Conservation (phyloP, 2,113 vertebrate species). For the Arothron firmamentum region DNA sequence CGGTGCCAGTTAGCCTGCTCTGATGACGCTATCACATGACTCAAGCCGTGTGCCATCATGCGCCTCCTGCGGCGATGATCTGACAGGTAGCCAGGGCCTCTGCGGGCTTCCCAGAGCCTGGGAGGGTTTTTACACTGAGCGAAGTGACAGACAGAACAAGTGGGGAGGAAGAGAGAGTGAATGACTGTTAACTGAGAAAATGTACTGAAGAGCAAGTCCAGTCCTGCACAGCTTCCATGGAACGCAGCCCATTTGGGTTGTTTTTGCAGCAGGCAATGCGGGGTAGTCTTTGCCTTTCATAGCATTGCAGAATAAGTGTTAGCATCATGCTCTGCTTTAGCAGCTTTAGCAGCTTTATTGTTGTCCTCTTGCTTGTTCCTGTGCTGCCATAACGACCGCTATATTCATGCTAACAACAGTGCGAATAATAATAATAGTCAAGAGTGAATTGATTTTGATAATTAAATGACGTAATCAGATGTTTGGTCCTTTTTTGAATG, state of each 20-base stretch:
- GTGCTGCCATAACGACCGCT: too few relatives aligned
- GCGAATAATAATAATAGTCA: too few relatives aligned
- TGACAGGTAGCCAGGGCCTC: conserved; percentile 51
- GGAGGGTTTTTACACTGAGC: conserved; percentile 18
- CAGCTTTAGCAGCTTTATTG: too few relatives aligned
- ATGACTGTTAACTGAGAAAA: conserved; percentile 8
- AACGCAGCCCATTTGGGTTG: neutral
- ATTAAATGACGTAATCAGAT: too few relatives aligned
- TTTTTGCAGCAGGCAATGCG: too few relatives aligned
- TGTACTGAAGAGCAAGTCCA: conserved; percentile 1
- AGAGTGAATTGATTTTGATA: too few relatives aligned
- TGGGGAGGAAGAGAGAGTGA: conserved; percentile 23
- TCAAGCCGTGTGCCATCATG: conserved; percentile 65
- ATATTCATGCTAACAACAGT: too few relatives aligned
- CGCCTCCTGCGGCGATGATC: conserved; percentile 52
- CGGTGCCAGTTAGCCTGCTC: conserved; percentile 56
- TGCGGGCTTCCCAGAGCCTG: conserved; percentile 35
- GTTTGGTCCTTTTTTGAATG: too few relatives aligned
- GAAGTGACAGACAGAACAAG: conserved; percentile 46
- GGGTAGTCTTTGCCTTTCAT: too few relatives aligned
- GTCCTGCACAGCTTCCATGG: conserved; percentile 20
- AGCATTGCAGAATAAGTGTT: too few relatives aligned
- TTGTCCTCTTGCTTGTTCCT: too few relatives aligned
- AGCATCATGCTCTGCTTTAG: too few relatives aligned
- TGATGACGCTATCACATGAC: conserved; percentile 59